These are phyloP conservation scores for Gymnothorax javanicus DNA, from an alignment of 2,797 vertebrate genomes.

Conservation along the genomic window DNA sequence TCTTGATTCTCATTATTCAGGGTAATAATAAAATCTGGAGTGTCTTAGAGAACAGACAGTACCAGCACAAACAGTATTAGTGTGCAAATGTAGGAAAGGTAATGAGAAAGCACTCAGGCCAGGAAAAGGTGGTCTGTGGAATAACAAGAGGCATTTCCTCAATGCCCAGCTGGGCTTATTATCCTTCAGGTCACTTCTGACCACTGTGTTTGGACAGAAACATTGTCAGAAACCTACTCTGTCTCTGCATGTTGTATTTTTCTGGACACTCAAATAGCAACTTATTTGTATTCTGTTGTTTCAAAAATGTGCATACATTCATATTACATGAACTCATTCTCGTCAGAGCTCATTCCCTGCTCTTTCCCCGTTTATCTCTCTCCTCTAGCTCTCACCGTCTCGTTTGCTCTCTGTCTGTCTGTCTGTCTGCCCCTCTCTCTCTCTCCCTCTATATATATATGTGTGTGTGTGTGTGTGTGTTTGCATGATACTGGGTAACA, in stretches of 20 bases:
- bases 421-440: not conserved
- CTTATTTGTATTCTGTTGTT: conserved; percentile 2
- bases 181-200: conserved; percentile 34
- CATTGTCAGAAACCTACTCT: not conserved
- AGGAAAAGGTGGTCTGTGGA: conserved; percentile 55
- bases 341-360: not conserved
- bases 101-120: conserved; percentile 75
- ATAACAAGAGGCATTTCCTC: conserved; percentile 53
- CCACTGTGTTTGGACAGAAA: not conserved
- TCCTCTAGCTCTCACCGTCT: too few species aligned
- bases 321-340: not conserved
- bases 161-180: conserved; percentile 50
- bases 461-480: too few species aligned
- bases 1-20: conserved; percentile 63
- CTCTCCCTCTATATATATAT: too few species aligned
- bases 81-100: conserved; percentile 72
- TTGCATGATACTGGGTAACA: too few species aligned
- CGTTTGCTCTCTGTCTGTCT: not conserved
- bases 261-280: not conserved
- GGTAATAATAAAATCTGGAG: conserved; percentile 79
- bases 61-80: conserved; percentile 74
- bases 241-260: not conserved
- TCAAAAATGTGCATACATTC: not conserved
- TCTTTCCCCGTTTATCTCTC: not conserved
- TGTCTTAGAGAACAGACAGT: conserved; percentile 65